Percentiles rank a stretch among this genome's conserved stretches.
Evolutionary conservation across 1,140 invertebrate species (phyloP).

Genomic region (Oryctes rhinoceros): DNA sequence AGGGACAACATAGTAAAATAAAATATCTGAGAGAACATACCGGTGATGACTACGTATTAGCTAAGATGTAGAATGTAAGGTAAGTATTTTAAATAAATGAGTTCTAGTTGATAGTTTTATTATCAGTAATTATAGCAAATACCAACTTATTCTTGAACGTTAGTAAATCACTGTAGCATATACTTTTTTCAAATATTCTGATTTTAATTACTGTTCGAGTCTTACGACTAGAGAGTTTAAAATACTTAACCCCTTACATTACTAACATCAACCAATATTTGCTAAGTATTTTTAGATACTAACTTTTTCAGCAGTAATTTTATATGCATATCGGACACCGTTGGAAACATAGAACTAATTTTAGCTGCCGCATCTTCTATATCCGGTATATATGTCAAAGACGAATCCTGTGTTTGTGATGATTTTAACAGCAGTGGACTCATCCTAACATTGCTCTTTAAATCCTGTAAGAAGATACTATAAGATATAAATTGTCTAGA

Average conservation of each 20-base stretch:
- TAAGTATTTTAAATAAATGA: no score
- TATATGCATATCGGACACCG: constrained; percentile 88
- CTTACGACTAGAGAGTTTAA: no score
- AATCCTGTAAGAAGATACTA: background rate
- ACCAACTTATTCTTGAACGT: no score
- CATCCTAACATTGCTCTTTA: constrained; percentile 48
- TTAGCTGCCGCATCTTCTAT: constrained; percentile 79
- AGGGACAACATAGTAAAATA: no score
- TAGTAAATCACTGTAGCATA: no score
- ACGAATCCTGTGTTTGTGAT: constrained; percentile 73
- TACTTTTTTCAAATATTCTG: no score
- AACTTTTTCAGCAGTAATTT: constrained; percentile 87
- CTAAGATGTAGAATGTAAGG: no score
- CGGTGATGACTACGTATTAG: no score
- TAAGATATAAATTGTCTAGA: background rate
- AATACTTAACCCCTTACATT: background rate
- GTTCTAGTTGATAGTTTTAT: no score
- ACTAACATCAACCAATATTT: background rate
- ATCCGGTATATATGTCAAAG: constrained; percentile 68
- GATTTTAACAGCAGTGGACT: constrained; percentile 61
- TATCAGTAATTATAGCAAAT: no score
- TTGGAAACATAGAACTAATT: constrained; percentile 91
- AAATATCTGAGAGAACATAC: no score
- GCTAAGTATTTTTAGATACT: constrained; percentile 57
- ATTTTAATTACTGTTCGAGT: no score